A percentile compares a stretch with the other conserved stretches of the same genome.
Conservation (phyloP, 2,797 vertebrate species). For the Hybognathus amarus region DNA sequence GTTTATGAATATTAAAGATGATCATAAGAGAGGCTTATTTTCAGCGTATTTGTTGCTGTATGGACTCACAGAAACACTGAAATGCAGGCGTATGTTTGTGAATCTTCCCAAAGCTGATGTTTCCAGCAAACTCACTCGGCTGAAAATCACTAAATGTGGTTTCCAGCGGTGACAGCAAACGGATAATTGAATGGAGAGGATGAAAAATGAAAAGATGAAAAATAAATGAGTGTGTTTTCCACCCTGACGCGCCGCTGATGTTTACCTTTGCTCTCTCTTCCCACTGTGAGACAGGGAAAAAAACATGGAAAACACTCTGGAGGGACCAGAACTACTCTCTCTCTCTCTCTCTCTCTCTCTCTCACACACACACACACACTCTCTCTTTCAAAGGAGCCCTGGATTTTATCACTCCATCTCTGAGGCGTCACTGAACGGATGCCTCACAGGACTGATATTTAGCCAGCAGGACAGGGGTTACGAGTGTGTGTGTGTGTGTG, state of each 20-base stretch:
- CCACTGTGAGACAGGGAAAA: conserved; percentile 38
- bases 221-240: conserved; percentile 55
- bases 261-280: conserved; percentile 46
- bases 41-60: not conserved
- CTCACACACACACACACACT: not conserved
- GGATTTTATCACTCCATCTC: conserved; percentile 45
- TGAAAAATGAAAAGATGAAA: conserved; percentile 68
- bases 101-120: conserved; percentile 21
- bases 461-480: conserved; percentile 28
- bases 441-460: conserved; percentile 40
- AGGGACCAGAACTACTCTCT: not conserved
- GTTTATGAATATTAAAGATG: not conserved
- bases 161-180: conserved; percentile 41
- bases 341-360: no score
- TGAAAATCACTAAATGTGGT: conserved; percentile 36
- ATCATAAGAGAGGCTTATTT: not conserved
- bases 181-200: conserved; percentile 49
- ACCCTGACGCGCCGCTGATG: conserved; percentile 23
- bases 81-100: not conserved
- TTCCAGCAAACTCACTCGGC: conserved; percentile 33
- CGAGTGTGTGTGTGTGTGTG: not conserved
- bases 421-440: conserved; percentile 4
- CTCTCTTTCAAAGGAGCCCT: not conserved
- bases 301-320: conserved; percentile 4
- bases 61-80: not conserved